Evolutionary conservation across 2,888 invertebrate genomes (phyloP), one percentile per base, ranked within the genome.

Genomic region (Dryobota labecula): DNA sequence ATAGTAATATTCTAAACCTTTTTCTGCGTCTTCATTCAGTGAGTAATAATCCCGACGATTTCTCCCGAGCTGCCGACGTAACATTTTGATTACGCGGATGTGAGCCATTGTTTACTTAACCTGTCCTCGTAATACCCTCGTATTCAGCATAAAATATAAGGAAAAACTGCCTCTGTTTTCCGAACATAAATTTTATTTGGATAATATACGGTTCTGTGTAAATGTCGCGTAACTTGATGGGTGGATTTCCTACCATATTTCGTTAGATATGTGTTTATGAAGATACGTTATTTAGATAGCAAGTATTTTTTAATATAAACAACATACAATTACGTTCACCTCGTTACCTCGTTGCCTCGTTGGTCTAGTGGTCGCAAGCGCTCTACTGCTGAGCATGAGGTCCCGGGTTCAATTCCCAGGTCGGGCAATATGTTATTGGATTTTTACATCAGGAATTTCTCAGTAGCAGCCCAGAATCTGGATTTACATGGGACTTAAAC

Each of bases 41-140:
- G 78, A 70, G n/a, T 75, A 53, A 78, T 78, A 45, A 45, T 57
- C 51, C 27, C 53, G 20, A 56, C 30, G 49, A 64, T 79, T 65
- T 73, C 33, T 56, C 27, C 49, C 53, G 27, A 62, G 36, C 56
- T 62, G 41, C 36, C 8, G 41, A 67, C 58, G 24, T 49, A 33
- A 63, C 68, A 33, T 80, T 63, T 38, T 73, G 67, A 67, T 80
- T 63, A 74, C 30, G 43, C 18, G 53, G 13, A 67, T 74, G 63
- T 68, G 60, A 54, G 27, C 24, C 47, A 68, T 70, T 82, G 73
- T 80, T 83, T 67, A 69, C 60, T 66, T 73, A 71, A 73, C 62
- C 51, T 76, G 53, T 49, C 54, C 56, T 41, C 33, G n/a, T 56
- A 57, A 63, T 56, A 72, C 11, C 36, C 57, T 36, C 45, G 38